A percentile compares a stretch with the other conserved stretches of the same genome.
Conservation (phyloP, 2,797 vertebrate species). For the Protosalanx chinensis region DNA sequence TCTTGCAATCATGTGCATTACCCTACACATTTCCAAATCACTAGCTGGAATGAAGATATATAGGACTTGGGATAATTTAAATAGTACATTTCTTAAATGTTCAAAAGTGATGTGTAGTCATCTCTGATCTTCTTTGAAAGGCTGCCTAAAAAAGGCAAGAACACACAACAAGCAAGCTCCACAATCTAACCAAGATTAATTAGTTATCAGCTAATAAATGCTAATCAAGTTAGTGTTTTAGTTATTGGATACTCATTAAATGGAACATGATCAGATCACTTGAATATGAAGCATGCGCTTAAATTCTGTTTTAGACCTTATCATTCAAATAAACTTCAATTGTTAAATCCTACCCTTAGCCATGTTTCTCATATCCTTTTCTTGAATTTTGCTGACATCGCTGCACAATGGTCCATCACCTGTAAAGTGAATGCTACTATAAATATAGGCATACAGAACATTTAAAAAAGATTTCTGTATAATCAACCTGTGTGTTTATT, state of each 20-base stretch:
- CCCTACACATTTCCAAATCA: too few species aligned
- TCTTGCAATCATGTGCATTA: too few species aligned
- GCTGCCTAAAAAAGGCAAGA: neutral
- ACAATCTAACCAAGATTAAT: neutral
- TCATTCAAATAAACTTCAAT: neutral
- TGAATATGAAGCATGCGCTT: neutral
- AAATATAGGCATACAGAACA: neutral
- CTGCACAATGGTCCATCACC: constrained; percentile 81
- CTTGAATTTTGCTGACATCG: constrained; percentile 80
- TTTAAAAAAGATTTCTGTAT: too few species aligned
- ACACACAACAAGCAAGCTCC: neutral
- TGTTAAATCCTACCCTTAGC: constrained; percentile 84
- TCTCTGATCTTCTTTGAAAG: too few species aligned
- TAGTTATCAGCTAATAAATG: neutral
- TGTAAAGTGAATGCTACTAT: constrained; percentile 43
- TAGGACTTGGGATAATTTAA: too few species aligned
- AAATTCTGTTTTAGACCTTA: neutral
- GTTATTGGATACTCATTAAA: too few species aligned
- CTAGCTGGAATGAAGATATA: too few species aligned
- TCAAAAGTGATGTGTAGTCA: too few species aligned
- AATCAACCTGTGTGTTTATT: neutral
- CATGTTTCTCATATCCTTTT: constrained; percentile 91
- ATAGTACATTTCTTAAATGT: too few species aligned
- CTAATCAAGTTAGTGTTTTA: neutral
- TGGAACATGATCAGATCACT: too few species aligned